These are phyloP conservation scores for Anabacerthia variegaticeps DNA, from an alignment of 2,797 vertebrate genomes.

Conservation along the genomic window DNA sequence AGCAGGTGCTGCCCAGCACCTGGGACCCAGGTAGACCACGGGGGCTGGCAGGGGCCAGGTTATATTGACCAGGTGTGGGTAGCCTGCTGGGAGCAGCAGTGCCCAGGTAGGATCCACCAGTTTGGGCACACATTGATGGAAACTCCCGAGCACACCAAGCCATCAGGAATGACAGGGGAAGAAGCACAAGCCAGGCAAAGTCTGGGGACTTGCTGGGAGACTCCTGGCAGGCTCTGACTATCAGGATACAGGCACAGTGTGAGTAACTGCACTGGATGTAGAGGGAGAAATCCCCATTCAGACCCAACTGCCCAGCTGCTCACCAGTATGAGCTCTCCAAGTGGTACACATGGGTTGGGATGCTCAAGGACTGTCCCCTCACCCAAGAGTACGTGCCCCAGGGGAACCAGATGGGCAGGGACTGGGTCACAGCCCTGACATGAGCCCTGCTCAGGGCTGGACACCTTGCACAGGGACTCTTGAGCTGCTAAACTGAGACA, in stretches of 20 bases:
- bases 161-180: background rate
- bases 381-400: background rate
- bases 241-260: fast-evolving
- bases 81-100: background rate
- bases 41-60: background rate
- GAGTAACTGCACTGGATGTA: fast-evolving
- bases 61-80: too few relatives aligned
- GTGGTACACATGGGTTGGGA: background rate
- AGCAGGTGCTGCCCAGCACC: too few relatives aligned
- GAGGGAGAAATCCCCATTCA: background rate
- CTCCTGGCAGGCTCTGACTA: fast-evolving
- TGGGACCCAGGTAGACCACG: background rate
- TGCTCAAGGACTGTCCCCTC: background rate
- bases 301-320: background rate
- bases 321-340: background rate
- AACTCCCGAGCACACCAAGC: background rate
- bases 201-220: background rate
- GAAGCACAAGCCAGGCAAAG: background rate
- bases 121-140: background rate
- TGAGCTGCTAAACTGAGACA: background rate
- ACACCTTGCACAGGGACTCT: background rate
- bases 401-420: background rate
- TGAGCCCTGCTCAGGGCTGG: fast-evolving
- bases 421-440: background rate
- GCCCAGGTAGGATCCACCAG: background rate